Evolutionary conservation across 2,113 vertebrate species (phyloP), one percentile per base, ranked within the genome.

Genomic region (Taxidea taxus): DNA sequence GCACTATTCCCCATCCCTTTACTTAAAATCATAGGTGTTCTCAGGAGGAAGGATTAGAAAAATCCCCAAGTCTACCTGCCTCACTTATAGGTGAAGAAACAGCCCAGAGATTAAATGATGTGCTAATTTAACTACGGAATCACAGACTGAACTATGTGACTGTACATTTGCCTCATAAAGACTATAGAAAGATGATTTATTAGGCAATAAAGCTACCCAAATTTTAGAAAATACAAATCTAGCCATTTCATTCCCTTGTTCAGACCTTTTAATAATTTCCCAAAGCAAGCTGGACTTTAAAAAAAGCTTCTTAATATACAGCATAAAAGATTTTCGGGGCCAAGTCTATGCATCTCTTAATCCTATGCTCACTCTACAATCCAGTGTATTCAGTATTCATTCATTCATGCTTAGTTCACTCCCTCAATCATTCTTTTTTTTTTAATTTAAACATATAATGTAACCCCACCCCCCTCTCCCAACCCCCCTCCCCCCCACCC

Each of bases 161-260:
- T 56, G 31, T 56, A 7, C 31, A 75, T 74, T 44, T 75, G 39
- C 54, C 56, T 87, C 54, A 81, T 39, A 86, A 74, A 78, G 8
- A 27, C 37, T 42, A 66, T 14, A 72, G 54, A 74, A 29, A 39
- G 62, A 86, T 20, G 56, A 56, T 25, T 74, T 81, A 90, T 44
- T 58, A 85, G 31, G 37, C 89, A 92, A 78, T 54, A 82, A 87
- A 87, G 58, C n/a, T 42, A 83, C 14, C 51, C 54, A 85, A 56
- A 34, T 74, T 86, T 74, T 66, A 93, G 62, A 88, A 94, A 89
- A 85, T 64, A 84, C 13, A 95, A 91, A 85, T 86, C 39, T 31
- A 4, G 70, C 77, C 77, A 95, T 77, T 91, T 86, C n/a, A 66
- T 83, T 82, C 51, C 44, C 44, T 51, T 86, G 74, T 60, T 86